Evolutionary conservation across 2,888 invertebrate genomes (phyloP), one percentile per base, ranked within the genome.

Genomic region (Erebia ligea): DNA sequence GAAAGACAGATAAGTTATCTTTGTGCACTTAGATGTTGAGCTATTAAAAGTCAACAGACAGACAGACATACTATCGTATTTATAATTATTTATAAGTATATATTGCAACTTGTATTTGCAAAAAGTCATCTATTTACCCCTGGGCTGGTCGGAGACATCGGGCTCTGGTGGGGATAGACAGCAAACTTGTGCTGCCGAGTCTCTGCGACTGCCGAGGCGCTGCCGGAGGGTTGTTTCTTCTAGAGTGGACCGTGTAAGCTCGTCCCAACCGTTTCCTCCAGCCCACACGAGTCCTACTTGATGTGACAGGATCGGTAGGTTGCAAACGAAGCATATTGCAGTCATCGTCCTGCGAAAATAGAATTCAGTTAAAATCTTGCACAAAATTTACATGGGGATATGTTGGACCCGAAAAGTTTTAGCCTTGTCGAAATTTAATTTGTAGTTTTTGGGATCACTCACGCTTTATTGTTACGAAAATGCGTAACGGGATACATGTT

Each of bases 321-420:
- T 98, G 96, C 98, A 98, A 82, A 98, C 98, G 95, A 98, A 98
- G 94, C 98, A 98, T 94, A 98, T 96, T 89, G 98, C 97, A 86
- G 97, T 97, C 97, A 98, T 97, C 88, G 97, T 97, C 96, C 98
- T 98, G 96, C 77, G 64, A 87, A 85, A 78, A 90, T 77, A 56
- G 17, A 66, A 42, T 42, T n/a, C 19, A 19, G 13, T 66, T 19
- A 56, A 62, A 48, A 15, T 11, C 17, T n/a, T 34, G 13, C 34
- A 21, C 6, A 15, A 6, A 17, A 42, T 17, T 17, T 11, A 8
- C 6, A 17, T 1, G 17, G 54, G 54, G 17, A 56, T 25, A 56
- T 40, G 3, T 3, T 40, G 6, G 19, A 45, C 4, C 59, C 15
- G 40, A n/a, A 17, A 19, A 42, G 8, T 11, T 59, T 9, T 0